Evolutionary conservation across 1,140 invertebrate genomes (phyloP).

Genomic region (Brachionus calyciflorus): DNA sequence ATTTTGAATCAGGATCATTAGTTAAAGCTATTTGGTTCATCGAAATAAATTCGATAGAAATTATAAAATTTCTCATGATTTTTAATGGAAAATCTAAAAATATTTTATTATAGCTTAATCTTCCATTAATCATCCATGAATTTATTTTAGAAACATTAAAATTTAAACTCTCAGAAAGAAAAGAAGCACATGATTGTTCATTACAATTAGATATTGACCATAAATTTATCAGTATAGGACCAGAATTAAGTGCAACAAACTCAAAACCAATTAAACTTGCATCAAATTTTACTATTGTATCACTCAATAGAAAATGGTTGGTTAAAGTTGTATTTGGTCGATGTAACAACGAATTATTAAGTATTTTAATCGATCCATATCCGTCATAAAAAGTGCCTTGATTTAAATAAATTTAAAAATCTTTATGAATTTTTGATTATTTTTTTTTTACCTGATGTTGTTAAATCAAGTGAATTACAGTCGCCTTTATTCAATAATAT

Average conservation of each 20-base stretch:
- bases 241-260: neutral
- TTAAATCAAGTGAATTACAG: neutral
- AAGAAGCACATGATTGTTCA: neutral
- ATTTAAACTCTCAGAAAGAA: neutral
- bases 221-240: neutral
- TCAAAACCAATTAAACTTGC: neutral
- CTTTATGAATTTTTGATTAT: no score
- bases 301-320: neutral
- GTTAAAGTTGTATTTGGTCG: no score
- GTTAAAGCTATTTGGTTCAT: no score
- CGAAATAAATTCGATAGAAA: no score
- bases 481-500: neutral
- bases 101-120: no score
- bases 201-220: neutral
- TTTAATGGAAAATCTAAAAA: no score
- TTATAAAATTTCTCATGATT: no score
- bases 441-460: neutral
- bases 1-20: no score
- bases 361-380: neutral
- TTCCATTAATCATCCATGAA: no score
- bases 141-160: no score
- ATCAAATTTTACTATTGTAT: conserved; percentile 8
- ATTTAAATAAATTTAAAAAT: no score
- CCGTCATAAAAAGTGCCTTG: neutral
- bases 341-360: no score